Percentiles rank a stretch among this genome's conserved stretches.
These are phyloP conservation scores for Araneus ventricosus DNA, from an alignment of 1,140 invertebrate genomes.

Conservation along the genomic window DNA sequence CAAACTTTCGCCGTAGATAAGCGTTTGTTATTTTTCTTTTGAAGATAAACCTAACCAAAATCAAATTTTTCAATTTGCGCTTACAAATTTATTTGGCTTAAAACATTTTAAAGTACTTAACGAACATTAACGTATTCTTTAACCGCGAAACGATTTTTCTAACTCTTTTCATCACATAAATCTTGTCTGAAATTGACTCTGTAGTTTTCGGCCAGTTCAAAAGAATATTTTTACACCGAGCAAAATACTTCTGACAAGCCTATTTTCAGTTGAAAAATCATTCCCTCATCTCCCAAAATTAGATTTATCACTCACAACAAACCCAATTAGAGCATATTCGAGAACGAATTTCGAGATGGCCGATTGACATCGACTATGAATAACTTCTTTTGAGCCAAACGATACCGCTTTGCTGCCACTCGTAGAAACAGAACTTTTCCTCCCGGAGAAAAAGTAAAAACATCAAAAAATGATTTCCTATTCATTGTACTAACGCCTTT, in stretches of 20 bases:
- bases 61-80: neutral
- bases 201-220: neutral
- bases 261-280: constrained; percentile 25
- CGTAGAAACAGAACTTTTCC: neutral
- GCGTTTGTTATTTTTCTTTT: neutral
- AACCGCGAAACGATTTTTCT: neutral
- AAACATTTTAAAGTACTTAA: neutral
- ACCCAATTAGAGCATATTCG: constrained; percentile 51
- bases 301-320: constrained; percentile 58
- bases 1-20: neutral
- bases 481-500: constrained; percentile 50
- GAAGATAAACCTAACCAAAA: neutral
- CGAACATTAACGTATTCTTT: neutral
- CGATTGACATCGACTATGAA: constrained; percentile 34
- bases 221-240: neutral
- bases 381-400: neutral
- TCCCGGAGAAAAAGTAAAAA: neutral
- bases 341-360: constrained; percentile 27
- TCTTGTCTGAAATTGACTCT: neutral
- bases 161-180: no score
- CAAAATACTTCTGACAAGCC: constrained; percentile 20
- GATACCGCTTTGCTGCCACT: neutral
- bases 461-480: neutral
- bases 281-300: constrained; percentile 25
- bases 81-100: neutral